Percentiles rank a stretch among this genome's conserved stretches.
phyloP scores from a whole-genome alignment of 2,888 invertebrate species.

The Thymelicus acteon region DNA sequence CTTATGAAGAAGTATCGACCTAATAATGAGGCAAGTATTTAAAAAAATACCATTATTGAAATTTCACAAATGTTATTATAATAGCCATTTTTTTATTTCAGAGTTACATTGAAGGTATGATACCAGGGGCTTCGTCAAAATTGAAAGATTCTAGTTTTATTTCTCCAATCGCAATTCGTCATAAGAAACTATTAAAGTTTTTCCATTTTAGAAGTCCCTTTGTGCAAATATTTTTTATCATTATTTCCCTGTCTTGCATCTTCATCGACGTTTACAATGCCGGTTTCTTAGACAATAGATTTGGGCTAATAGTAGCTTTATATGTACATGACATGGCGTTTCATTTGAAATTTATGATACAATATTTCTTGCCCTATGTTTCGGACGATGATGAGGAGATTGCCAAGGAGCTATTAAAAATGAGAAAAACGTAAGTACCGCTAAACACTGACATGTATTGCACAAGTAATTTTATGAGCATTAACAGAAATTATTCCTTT shows the following conservation, averaged over 20 bases:
- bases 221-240: slow-evolving; percentile 58
- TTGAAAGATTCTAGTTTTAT: slow-evolving; percentile 37
- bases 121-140: slow-evolving; percentile 34
- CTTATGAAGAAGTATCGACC: slow-evolving; percentile 52
- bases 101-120: slow-evolving; percentile 58
- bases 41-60: not conserved
- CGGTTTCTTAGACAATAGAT: slow-evolving; percentile 63
- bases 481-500: slow-evolving; percentile 23
- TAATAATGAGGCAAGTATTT: slow-evolving; percentile 46
- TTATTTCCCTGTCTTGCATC: slow-evolving; percentile 58
- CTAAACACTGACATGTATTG: not conserved
- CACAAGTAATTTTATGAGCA: not conserved
- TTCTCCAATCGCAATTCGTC: not conserved
- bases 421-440: slow-evolving; percentile 53
- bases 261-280: slow-evolving; percentile 67
- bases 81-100: slow-evolving; percentile 41
- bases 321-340: slow-evolving; percentile 65
- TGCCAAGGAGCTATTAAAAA: slow-evolving; percentile 46
- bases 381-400: slow-evolving; percentile 45
- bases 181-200: slow-evolving; percentile 10
- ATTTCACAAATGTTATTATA: not conserved
- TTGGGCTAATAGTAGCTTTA: slow-evolving; percentile 50
- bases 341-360: slow-evolving; percentile 59
- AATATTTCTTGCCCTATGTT: slow-evolving; percentile 53
- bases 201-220: slow-evolving; percentile 47